Conservation (phyloP, 2,113 vertebrate species). For the Anthoscopus minutus region DNA sequence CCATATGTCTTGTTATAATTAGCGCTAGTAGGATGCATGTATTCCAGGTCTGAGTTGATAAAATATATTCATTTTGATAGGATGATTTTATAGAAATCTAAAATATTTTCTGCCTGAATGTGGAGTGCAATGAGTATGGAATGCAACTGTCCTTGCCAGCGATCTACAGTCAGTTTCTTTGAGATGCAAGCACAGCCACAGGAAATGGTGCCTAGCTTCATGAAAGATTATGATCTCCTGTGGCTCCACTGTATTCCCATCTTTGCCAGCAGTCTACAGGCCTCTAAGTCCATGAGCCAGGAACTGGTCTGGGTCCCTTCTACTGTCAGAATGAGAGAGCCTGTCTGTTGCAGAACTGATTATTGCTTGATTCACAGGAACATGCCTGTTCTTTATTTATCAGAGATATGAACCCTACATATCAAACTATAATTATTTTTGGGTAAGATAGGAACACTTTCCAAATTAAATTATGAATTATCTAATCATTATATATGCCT, state of each 20-base stretch:
- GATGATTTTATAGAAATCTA: conserved; percentile 44
- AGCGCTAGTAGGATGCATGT: conserved; percentile 7
- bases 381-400: conserved; percentile 8
- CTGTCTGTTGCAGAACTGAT: background rate
- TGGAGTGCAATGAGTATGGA: conserved; percentile 11
- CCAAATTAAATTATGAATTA: background rate
- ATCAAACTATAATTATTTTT: background rate
- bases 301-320: background rate
- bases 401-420: background rate
- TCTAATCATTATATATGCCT: background rate
- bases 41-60: conserved; percentile 45
- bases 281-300: background rate
- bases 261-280: background rate
- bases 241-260: background rate
- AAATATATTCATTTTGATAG: conserved; percentile 55
- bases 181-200: background rate
- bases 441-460: background rate
- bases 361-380: background rate
- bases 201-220: background rate
- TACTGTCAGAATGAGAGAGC: background rate
- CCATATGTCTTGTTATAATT: conserved; percentile 53
- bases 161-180: conserved; percentile 1
- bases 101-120: conserved; percentile 49
- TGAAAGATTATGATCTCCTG: background rate
- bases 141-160: conserved; percentile 9